Conservation (phyloP, 2,113 vertebrate genomes). For the Colius striatus region DNA sequence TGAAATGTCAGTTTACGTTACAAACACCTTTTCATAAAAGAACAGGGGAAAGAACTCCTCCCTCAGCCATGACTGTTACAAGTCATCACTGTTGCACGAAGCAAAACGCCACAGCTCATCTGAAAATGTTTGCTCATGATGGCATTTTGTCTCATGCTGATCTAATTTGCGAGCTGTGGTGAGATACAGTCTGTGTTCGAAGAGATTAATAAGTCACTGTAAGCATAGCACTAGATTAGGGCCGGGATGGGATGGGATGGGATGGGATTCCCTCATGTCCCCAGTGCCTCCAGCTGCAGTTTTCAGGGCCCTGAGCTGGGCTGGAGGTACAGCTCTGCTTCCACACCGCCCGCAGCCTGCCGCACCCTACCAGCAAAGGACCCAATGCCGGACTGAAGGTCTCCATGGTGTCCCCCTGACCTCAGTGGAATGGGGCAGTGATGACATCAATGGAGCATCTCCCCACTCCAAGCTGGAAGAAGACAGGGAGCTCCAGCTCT, state of each 20-base stretch:
- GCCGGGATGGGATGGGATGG: neutral
- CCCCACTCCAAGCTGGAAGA: accelerated
- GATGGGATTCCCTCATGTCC: neutral
- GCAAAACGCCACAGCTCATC: accelerated
- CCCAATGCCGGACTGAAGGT: neutral
- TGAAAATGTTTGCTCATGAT: neutral
- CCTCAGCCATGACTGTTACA: neutral
- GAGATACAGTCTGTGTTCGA: neutral
- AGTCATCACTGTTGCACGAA: neutral
- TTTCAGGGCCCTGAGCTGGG: neutral
- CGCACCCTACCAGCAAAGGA: neutral
- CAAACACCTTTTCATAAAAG: neutral
- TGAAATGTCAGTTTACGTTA: neutral
- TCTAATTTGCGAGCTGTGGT: neutral
- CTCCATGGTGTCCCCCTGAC: neutral
- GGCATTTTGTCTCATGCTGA: neutral
- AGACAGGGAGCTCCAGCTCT: neutral
- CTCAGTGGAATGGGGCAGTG: neutral
- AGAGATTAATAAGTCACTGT: neutral
- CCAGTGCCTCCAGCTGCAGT: neutral
- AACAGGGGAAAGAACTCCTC: neutral
- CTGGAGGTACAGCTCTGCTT: neutral
- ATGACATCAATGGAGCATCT: neutral
- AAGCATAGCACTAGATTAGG: neutral
- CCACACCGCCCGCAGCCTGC: neutral